Base-by-base conservation (phyloP, 2,888 invertebrate species). In the Lymantria monacha region DNA sequence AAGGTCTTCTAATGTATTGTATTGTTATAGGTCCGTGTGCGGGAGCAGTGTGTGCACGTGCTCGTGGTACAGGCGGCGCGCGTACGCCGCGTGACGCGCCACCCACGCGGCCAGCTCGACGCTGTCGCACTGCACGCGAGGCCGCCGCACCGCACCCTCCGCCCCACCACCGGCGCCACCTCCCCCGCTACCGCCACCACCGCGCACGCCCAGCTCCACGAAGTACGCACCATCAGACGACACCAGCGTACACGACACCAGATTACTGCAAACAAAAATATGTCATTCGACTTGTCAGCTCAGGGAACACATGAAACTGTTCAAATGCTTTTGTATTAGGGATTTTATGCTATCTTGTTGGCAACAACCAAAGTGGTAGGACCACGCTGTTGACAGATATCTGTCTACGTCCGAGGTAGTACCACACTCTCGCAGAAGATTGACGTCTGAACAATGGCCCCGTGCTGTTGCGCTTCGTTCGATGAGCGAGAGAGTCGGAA, bases 41-140 rank as follows among this genome's bases (percentile, higher is more conserved):
- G 85, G 81, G 50, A 64, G 91, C 61, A 95, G 91, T 49, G 96
- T 97, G 77, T 96, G 95, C 72, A 93, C 93, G 59, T 94, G 92
- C 88, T 98, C 97, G 78, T 96, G 95, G 85, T 95, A 95, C 76
- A 97, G 94, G 72, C 95, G 95, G 81, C 96, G 96, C 50, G 98
- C 98, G 85, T 96, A 96, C 74, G 96, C 97, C 59, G 98, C 96
- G 92, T 97, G 95, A 63, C 95, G 94, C 30, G 95, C 94, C 61
- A 95, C 94, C 88, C 94, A 93, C 59, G 92, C 92, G 13, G 96
- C 96, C 60, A 96, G 93, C 62, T 93, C 93, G 53, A 92, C 93
- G 59, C 92, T 93, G 82, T 96, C 95, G 80, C 96, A 96, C 72
- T 96, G 93, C 63, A 97, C 95, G 79, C 95, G 93, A 40, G 96